These are phyloP conservation scores for Ophion ellenae DNA, from an alignment of 2,888 invertebrate species.

Conservation along the genomic window DNA sequence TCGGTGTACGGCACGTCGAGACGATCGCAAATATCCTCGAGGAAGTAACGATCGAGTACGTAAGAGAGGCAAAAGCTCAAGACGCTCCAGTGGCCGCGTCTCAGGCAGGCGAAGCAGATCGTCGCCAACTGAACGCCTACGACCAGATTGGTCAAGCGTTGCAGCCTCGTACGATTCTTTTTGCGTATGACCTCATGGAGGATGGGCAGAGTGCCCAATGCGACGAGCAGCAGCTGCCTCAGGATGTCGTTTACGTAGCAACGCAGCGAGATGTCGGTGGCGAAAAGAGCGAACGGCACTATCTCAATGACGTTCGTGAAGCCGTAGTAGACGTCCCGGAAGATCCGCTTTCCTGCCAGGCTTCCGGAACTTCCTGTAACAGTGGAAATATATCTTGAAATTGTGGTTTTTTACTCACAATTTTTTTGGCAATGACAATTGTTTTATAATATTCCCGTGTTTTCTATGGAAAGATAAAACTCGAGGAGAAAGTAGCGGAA, in stretches of 20 bases:
- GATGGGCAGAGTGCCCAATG: constrained; percentile 75
- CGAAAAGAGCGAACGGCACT: constrained; percentile 79
- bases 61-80: constrained; percentile 79
- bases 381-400: not conserved
- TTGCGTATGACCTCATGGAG: constrained; percentile 75
- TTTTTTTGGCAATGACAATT: not conserved
- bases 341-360: constrained; percentile 71
- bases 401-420: not conserved
- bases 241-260: constrained; percentile 75
- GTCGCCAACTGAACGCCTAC: constrained; percentile 73
- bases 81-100: constrained; percentile 74
- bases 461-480: no score
- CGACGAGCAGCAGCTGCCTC: constrained; percentile 74
- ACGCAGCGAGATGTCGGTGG: constrained; percentile 77
- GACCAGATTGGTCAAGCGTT: constrained; percentile 73
- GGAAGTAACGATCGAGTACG: constrained; percentile 76
- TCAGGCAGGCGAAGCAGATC: constrained; percentile 74
- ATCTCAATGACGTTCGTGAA: constrained; percentile 78
- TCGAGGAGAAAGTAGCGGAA: no score
- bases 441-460: not conserved
- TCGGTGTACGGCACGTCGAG: constrained; percentile 80
- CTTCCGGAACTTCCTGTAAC: constrained; percentile 74
- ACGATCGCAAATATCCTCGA: constrained; percentile 80
- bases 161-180: constrained; percentile 74
- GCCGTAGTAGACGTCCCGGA: constrained; percentile 79